phyloP scores from a whole-genome alignment of 2,797 vertebrate genomes.

The Hypotaenidia philippensis region DNA sequence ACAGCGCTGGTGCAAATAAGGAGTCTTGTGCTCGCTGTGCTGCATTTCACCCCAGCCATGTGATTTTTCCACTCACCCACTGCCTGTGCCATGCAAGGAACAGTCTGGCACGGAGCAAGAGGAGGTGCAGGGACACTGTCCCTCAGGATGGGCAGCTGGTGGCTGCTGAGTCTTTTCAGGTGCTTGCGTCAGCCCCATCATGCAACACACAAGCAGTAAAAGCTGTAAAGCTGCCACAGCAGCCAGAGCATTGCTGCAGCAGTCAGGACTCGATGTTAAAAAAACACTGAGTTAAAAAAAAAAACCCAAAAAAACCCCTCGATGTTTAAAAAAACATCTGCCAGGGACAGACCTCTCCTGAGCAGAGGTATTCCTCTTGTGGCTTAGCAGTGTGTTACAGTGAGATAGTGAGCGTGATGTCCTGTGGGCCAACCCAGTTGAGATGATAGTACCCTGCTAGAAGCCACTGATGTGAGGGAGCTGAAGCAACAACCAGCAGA shows the following conservation, averaged over 20 bases:
- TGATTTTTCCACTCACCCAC: accelerated
- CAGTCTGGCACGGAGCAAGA: not conserved
- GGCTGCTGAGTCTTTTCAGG: not conserved
- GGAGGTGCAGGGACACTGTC: accelerated
- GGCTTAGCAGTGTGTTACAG: not conserved
- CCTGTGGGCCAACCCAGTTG: not conserved
- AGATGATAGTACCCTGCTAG: not conserved
- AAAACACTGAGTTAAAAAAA: no score
- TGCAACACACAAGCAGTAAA: accelerated
- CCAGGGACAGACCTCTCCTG: not conserved
- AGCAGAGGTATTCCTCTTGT: not conserved
- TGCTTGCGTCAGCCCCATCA: not conserved
- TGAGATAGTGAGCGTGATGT: no score
- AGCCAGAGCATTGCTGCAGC: not conserved
- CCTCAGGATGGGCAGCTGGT: no score
- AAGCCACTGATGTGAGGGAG: accelerated
- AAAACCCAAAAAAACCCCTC: no score
- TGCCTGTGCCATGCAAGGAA: accelerated
- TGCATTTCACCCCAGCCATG: not conserved
- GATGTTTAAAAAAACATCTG: not conserved
- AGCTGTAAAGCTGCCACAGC: not conserved
- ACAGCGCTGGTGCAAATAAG: no score
- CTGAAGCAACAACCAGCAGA: accelerated
- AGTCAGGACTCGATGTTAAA: not conserved
- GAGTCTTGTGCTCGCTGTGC: not conserved